Base-by-base conservation (phyloP, 2,888 invertebrate genomes). In the Caenorhabditis uteleia region DNA sequence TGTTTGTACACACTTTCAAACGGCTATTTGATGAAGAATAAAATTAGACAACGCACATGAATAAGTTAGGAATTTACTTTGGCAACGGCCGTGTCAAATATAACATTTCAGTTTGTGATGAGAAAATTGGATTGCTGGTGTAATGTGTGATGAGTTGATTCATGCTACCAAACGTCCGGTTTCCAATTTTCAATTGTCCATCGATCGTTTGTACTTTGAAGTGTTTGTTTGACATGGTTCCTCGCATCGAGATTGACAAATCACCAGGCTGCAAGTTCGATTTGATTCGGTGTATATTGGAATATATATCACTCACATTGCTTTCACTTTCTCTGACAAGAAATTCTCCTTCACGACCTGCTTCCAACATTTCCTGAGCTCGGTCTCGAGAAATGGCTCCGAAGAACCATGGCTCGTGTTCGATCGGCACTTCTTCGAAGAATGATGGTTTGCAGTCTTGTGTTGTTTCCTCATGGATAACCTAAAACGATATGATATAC, bases 281-380 rank as follows among this genome's bases (percentile, higher is more conserved):
- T n/a, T n/a, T n/a, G n/a, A n/a, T n/a, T n/a, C n/a, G n/a, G n/a
- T n/a, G n/a, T n/a, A n/a, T n/a, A n/a, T n/a, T n/a, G n/a, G n/a
- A n/a, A n/a, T n/a, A n/a, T n/a, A n/a, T n/a, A n/a, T n/a, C n/a
- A 60, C 74, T 74, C 85, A 95, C 97, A 87, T 95, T 97, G 80
- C 97, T 95, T 88, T 98, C 98, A 84, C 94, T 95, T 87, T 97
- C 97, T 78, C 98, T 88, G 82, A 99, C 94, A 83, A 99, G 90
- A 88, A 94, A 99, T 87, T 98, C 97, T 12, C 98, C 98, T 86
- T 97, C 93, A 84, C 91, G 91, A 18, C 94, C 98, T 85, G 91
- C 91, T 84, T 92, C 93, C 84, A 98, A 89, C 84, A 97, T 88
- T 80, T 90, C 90, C 87, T 98, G 97, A 88, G 95, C 95, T 86